Evolutionary conservation across 2,113 vertebrate genomes (phyloP).

Genomic region (Kryptolebias marmoratus): DNA sequence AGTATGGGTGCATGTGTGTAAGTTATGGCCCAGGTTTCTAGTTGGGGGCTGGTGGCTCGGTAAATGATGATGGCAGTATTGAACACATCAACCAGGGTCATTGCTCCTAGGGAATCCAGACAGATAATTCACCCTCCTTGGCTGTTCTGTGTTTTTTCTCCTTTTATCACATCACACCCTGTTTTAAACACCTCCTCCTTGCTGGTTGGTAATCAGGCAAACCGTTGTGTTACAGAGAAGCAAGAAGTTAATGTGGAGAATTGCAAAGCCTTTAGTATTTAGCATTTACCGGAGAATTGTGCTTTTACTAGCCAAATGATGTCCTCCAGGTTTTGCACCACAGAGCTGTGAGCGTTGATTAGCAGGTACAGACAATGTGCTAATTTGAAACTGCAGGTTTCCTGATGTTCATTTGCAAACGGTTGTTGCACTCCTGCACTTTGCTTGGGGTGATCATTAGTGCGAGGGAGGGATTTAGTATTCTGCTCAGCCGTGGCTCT

Average conservation of each 20-base stretch:
- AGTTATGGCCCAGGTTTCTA: conserved; percentile 59
- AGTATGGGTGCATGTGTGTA: conserved; percentile 20
- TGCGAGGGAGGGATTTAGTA: conserved; percentile 64
- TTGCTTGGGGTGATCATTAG: conserved; percentile 75
- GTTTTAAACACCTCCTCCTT: conserved; percentile 10
- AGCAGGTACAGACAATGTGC: conserved; percentile 41
- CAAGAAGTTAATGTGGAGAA: background rate
- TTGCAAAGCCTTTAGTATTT: conserved; percentile 25
- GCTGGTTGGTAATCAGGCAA: conserved; percentile 22
- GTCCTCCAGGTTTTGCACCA: conserved; percentile 42
- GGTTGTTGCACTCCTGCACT: conserved; percentile 54
- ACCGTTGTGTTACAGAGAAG: conserved; percentile 24
- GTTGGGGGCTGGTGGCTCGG: conserved; percentile 52
- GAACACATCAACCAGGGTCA: conserved; percentile 63
- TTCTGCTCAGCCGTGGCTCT: conserved; percentile 57
- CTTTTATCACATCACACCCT: conserved; percentile 50
- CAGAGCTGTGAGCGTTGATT: conserved; percentile 14
- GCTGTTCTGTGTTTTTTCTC: conserved; percentile 26
- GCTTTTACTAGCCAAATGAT: conserved; percentile 49
- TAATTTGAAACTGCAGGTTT: conserved; percentile 68
- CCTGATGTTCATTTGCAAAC: conserved; percentile 66
- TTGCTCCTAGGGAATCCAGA: conserved; percentile 60
- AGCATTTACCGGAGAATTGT: conserved; percentile 14
- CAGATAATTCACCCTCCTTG: conserved; percentile 68
- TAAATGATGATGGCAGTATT: conserved; percentile 66